phyloP scores from a whole-genome alignment of 2,888 invertebrate genomes.

The Lomographa bimaculata region DNA sequence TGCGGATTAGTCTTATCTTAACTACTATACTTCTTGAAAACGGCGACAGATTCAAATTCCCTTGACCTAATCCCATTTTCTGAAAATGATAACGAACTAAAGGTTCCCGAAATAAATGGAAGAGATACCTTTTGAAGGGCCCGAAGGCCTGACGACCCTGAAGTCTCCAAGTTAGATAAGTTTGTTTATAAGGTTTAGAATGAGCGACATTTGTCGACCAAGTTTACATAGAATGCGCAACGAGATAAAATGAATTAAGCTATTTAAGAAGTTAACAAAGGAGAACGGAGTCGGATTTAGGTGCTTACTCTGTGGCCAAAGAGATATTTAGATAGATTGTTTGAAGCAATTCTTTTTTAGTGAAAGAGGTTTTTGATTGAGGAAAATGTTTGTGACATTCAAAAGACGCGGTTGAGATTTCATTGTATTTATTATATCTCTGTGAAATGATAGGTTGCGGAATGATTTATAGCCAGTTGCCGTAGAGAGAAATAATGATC shows the following conservation, averaged over 20 bases:
- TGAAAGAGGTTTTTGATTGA: no score
- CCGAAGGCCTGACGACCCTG: no score
- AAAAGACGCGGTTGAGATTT: no score
- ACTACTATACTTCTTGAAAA: slow-evolving; percentile 18
- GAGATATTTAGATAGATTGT: no score
- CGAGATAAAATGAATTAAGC: slow-evolving; percentile 39
- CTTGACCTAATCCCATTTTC: slow-evolving; percentile 37
- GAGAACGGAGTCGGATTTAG: slow-evolving; percentile 6
- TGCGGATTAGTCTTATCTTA: no score
- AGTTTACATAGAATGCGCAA: slow-evolving; percentile 35
- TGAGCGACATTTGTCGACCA: slow-evolving; percentile 44
- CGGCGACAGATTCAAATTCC: slow-evolving; percentile 22
- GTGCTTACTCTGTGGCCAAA: no score
- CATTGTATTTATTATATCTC: no score
- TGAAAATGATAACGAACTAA: slow-evolving; percentile 44
- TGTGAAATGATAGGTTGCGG: no score
- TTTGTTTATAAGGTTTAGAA: slow-evolving; percentile 54
- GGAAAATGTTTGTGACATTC: no score
- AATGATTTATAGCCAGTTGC: no score
- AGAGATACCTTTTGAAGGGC: slow-evolving; percentile 47
- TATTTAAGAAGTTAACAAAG: slow-evolving; percentile 29
- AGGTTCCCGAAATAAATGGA: slow-evolving; percentile 46
- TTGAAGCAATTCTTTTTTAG: no score
- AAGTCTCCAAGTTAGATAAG: slow-evolving; percentile 47
- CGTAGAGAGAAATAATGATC: no score